Conservation (phyloP, 2,113 vertebrate genomes). For the Phylloscopus trochilus region DNA sequence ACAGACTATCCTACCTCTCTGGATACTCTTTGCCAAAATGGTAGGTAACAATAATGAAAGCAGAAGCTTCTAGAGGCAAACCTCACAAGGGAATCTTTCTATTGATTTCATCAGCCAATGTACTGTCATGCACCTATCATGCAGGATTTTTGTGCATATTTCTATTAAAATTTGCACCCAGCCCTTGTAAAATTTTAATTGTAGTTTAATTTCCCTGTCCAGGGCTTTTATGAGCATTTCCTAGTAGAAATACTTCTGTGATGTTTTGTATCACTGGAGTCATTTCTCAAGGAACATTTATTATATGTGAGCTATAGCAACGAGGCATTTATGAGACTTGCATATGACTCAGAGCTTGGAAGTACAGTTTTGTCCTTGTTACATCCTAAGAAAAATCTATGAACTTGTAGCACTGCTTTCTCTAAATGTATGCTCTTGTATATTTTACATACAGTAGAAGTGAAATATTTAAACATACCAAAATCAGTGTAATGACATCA, state of each 20-base stretch:
- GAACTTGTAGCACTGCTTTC: not conserved
- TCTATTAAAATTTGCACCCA: not conserved
- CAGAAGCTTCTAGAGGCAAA: not conserved
- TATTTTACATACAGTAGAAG: not conserved
- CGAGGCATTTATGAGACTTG: not conserved
- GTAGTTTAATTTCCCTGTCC: not conserved
- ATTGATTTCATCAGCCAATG: not conserved
- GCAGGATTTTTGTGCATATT: not conserved
- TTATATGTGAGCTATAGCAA: not conserved
- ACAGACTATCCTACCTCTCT: not conserved
- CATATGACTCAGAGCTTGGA: not conserved
- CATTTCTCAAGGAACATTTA: constrained; percentile 3
- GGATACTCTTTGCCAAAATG: not conserved
- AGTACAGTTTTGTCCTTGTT: not conserved
- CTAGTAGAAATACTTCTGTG: not conserved
- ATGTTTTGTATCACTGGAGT: not conserved
- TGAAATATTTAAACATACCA: not conserved
- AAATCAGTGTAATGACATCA: not conserved
- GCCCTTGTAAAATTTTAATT: constrained; percentile 8
- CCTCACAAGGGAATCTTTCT: not conserved
- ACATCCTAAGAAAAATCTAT: not conserved
- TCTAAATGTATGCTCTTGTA: not conserved
- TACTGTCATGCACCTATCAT: not conserved
- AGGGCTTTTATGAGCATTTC: constrained; percentile 2
- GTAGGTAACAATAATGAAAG: not conserved